Base-by-base conservation (phyloP, 64 coral and sea anemone species). In the Stylophora pistillata region DNA sequence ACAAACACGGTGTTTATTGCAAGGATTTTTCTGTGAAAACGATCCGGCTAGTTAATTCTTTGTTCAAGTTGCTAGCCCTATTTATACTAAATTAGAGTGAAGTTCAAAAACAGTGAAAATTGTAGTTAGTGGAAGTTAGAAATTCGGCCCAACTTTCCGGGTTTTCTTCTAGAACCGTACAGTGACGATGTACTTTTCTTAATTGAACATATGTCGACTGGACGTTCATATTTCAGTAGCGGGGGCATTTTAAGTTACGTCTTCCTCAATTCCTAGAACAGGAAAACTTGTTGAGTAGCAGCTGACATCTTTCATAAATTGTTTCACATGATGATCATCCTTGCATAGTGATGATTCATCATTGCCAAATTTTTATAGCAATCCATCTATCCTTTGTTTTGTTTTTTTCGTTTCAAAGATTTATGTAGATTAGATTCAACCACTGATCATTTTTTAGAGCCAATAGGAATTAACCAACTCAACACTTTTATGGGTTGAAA, bases 341-440 rank as follows among this genome's bases (percentile, higher is more conserved):
- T 25, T 5, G 23, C 26, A 0, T 3, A 82, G 21, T 17, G 78
- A 82, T 82, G 78, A 82, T 7, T 82, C 78, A 82, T 82, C 78
- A 31, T 47, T 82, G 11, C 30, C 30, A 66, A 30, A 23, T 26
- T 25, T 26, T 26, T 11, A n/a, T 11, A 68, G 3, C 12, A 68
- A 11, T 68, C 58, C 58, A 60, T 60, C 64, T 5, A 53, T 76
- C 21, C n/a, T 52, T 53, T 31, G 23, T 76, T 53, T 1, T 18
- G 52, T 76, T 33, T 76, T 53, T 27, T 31, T 32, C 4, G 21
- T 57, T 26, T 3, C 10, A 10, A 60, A 15, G 6, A 56, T 28
- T 26, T 62, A 82, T 63, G 58, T 32, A 47, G 64, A 82, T 65
- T 65, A 37, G 13, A 28, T 68, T 68, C 41, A 15, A 4, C 52